Evolutionary conservation across 2,888 invertebrate genomes (phyloP).

Genomic region (Phasia obesa): DNA sequence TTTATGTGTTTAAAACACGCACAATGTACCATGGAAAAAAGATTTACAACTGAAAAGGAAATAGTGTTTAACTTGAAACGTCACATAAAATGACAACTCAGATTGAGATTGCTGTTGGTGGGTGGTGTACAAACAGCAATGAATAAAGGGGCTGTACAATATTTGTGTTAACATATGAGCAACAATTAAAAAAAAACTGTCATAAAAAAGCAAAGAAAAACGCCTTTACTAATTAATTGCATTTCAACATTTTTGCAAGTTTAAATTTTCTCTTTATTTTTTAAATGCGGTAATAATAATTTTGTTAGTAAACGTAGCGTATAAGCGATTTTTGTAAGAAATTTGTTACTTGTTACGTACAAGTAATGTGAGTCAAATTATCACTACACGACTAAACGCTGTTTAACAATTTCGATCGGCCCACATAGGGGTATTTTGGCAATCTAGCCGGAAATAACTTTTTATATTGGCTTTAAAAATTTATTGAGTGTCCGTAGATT

Average conservation of each 20-base stretch:
- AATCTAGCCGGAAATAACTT: too few relatives aligned
- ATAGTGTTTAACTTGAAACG: slow-evolving; percentile 28
- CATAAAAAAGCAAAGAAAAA: neutral
- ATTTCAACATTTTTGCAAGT: neutral
- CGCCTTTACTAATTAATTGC: slow-evolving; percentile 33
- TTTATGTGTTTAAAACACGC: slow-evolving; percentile 74
- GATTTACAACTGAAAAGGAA: neutral
- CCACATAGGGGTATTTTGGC: too few relatives aligned
- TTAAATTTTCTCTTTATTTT: neutral
- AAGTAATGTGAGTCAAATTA: too few relatives aligned
- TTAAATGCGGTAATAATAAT: neutral
- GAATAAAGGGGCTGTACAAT: neutral
- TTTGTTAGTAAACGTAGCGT: neutral
- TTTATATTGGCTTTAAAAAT: too few relatives aligned
- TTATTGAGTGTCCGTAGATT: too few relatives aligned
- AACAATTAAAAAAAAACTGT: slow-evolving; percentile 8
- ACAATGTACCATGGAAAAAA: neutral
- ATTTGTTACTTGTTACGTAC: too few relatives aligned
- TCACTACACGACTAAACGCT: too few relatives aligned
- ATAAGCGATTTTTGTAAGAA: too few relatives aligned
- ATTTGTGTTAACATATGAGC: slow-evolving; percentile 16
- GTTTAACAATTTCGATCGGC: too few relatives aligned
- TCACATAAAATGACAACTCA: slow-evolving; percentile 25
- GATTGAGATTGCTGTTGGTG: slow-evolving; percentile 5
- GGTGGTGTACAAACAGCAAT: slow-evolving; percentile 1